Conservation (phyloP, 2,888 invertebrate species). For the Mythimna pallens region DNA sequence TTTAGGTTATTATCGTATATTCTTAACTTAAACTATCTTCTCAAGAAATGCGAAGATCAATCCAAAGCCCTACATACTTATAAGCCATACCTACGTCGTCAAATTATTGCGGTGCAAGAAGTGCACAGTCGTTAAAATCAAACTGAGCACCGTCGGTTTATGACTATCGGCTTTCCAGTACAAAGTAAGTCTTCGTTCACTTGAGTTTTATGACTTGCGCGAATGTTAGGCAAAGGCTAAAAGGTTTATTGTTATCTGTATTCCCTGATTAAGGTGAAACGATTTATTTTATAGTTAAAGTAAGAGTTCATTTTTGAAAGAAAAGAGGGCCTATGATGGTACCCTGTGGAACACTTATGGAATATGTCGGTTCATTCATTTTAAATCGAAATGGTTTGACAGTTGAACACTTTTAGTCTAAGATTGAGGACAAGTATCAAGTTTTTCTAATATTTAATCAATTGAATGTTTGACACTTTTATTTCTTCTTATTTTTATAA, state of each 20-base stretch:
- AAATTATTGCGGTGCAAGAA: constrained; percentile 35
- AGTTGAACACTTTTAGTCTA: not conserved
- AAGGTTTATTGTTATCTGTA: constrained; percentile 39
- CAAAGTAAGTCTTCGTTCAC: constrained; percentile 50
- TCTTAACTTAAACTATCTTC: not conserved
- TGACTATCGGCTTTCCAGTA: constrained; percentile 44
- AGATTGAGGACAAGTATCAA: not conserved
- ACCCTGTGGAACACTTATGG: constrained; percentile 6
- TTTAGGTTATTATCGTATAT: not conserved
- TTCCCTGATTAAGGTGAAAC: constrained; percentile 26
- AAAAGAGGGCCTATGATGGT: not conserved
- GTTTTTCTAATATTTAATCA: not conserved
- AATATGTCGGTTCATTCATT: not conserved
- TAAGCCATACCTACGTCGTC: constrained; percentile 13
- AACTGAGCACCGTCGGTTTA: constrained; percentile 30
- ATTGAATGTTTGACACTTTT: not conserved
- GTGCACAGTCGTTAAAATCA: constrained; percentile 48
- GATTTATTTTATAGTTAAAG: constrained; percentile 8
- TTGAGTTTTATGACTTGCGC: constrained; percentile 37
- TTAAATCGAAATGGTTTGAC: not conserved
- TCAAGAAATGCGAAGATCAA: constrained; percentile 18
- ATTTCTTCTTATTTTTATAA: not conserved
- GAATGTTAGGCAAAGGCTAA: constrained; percentile 33
- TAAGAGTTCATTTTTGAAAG: not conserved
- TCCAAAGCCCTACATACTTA: constrained; percentile 1